A percentile compares a stretch with the other conserved stretches of the same genome.
phyloP scores from a whole-genome alignment of 2,113 vertebrate species.

The Pantherophis guttatus region DNA sequence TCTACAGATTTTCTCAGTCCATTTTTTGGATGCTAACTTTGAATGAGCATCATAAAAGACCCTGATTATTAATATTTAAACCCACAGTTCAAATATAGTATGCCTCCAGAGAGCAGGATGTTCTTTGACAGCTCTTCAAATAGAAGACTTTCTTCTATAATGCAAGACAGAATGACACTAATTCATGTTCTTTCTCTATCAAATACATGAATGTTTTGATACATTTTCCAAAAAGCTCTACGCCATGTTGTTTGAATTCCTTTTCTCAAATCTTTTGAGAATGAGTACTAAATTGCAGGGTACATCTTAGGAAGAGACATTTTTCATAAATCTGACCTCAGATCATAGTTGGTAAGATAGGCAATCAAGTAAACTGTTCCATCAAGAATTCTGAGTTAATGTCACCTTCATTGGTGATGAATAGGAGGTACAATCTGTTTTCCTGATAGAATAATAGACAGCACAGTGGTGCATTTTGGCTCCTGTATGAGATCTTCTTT shows the following conservation, averaged over 20 bases:
- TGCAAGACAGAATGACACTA: not conserved
- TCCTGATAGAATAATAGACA: not conserved
- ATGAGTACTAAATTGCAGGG: rapidly evolving
- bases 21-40: not conserved
- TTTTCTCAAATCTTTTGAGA: not conserved
- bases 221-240: not conserved
- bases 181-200: not conserved
- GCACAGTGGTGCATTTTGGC: not conserved
- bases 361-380: rapidly evolving
- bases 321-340: not conserved
- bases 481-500: not conserved
- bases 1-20: not conserved
- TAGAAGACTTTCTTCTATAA: not conserved
- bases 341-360: not conserved
- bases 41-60: not conserved
- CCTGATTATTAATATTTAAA: not conserved
- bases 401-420: not conserved
- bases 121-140: not conserved
- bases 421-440: not conserved
- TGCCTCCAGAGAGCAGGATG: not conserved
- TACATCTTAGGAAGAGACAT: rapidly evolving
- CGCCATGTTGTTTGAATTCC: rapidly evolving
- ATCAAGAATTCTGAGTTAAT: not conserved
- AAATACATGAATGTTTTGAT: not conserved
- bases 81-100: not conserved